Evolutionary conservation across 1,140 invertebrate species (phyloP).

Genomic region (Heliconius hewitsoni): DNA sequence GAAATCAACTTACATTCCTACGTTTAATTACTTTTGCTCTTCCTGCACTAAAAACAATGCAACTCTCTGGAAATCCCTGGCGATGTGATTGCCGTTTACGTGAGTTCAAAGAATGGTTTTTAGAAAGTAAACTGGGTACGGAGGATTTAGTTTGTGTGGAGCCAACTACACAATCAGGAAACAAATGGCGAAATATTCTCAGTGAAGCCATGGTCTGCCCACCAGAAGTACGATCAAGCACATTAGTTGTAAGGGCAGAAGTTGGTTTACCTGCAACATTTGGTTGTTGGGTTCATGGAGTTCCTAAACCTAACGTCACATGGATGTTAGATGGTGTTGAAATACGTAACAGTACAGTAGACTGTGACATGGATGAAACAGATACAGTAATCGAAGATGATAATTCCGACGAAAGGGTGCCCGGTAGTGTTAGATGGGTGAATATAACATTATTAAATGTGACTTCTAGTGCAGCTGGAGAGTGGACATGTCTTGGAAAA

Average conservation of each 20-base stretch:
- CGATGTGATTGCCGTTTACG: constrained; percentile 92
- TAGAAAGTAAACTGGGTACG: constrained; percentile 82
- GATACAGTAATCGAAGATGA: constrained; percentile 68
- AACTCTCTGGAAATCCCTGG: constrained; percentile 93
- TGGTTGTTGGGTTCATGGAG: constrained; percentile 89
- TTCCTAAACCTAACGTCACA: constrained; percentile 90
- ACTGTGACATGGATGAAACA: constrained; percentile 74
- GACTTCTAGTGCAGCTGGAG: constrained; percentile 74
- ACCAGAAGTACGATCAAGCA: constrained; percentile 73
- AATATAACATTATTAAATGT: constrained; percentile 77
- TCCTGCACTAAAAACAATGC: constrained; percentile 86
- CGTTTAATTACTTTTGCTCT: constrained; percentile 74
- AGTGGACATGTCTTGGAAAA: constrained; percentile 77
- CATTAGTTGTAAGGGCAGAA: constrained; percentile 73
- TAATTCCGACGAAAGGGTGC: constrained; percentile 63
- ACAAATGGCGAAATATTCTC: constrained; percentile 68
- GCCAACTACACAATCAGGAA: constrained; percentile 67
- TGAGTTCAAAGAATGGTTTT: constrained; percentile 90
- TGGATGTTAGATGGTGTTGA: constrained; percentile 90
- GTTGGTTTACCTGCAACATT: constrained; percentile 83
- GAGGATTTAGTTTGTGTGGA: constrained; percentile 73
- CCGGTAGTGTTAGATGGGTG: constrained; percentile 75
- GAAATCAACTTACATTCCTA: constrained; percentile 77
- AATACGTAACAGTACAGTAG: constrained; percentile 70
- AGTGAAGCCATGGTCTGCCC: constrained; percentile 74